These are phyloP conservation scores for Tinamus major DNA, from an alignment of 2,797 vertebrate genomes.

Conservation along the genomic window DNA sequence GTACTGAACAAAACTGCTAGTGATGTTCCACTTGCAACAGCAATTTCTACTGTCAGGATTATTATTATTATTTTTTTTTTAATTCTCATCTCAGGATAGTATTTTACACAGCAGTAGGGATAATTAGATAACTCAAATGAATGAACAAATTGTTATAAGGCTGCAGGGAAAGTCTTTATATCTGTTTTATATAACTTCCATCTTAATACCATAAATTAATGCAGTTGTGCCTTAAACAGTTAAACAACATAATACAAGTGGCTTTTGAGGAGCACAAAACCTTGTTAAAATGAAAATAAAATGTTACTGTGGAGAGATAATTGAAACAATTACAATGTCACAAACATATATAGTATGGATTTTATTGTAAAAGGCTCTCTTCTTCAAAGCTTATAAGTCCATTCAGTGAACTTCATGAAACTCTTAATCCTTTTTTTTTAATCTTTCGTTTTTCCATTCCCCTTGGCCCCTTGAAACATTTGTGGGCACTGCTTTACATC, in stretches of 20 bases:
- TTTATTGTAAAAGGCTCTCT: background rate
- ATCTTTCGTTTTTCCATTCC: background rate
- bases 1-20: background rate
- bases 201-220: background rate
- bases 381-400: background rate
- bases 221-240: background rate
- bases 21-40: background rate
- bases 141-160: background rate
- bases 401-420: background rate
- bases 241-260: background rate
- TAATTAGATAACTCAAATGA: background rate
- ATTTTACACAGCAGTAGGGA: background rate
- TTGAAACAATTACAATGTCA: conserved; percentile 22
- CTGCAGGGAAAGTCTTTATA: background rate
- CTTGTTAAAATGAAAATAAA: conserved; percentile 24
- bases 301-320: background rate
- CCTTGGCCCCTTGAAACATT: background rate
- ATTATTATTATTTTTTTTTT: background rate
- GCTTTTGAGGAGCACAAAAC: conserved; percentile 5
- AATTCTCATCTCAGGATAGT: background rate
- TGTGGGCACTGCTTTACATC: background rate
- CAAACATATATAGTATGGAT: background rate
- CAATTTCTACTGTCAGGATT: background rate
- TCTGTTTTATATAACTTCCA: background rate
- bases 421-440: background rate